phyloP scores from a whole-genome alignment of 1,140 invertebrate species.

The Heliothis subflexa region DNA sequence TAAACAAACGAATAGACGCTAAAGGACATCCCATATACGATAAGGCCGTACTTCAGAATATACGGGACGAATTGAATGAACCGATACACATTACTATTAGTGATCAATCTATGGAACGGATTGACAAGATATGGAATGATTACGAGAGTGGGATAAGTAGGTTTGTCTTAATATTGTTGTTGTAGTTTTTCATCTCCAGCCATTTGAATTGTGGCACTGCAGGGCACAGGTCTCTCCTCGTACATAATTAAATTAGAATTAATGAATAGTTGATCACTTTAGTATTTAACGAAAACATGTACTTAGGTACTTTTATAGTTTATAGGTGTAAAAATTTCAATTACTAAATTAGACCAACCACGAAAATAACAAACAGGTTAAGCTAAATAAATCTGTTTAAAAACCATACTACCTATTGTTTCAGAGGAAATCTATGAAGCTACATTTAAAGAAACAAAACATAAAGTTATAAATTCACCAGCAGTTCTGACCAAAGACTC shows the following conservation, averaged over 20 bases:
- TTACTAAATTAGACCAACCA: too few species aligned
- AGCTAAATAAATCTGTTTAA: too few species aligned
- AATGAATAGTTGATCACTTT: too few species aligned
- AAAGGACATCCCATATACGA: slow-evolving; percentile 72
- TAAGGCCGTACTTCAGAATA: slow-evolving; percentile 62
- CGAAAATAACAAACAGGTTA: too few species aligned
- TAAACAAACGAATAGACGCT: slow-evolving; percentile 67
- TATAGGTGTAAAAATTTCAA: too few species aligned
- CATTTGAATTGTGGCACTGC: too few species aligned
- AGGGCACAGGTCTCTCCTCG: too few species aligned
- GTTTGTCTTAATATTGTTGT: too few species aligned
- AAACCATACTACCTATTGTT: slow-evolving; percentile 46
- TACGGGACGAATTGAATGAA: slow-evolving; percentile 62
- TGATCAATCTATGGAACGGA: slow-evolving; percentile 64
- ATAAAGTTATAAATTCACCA: slow-evolving; percentile 47
- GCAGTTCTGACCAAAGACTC: slow-evolving; percentile 71
- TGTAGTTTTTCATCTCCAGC: too few species aligned
- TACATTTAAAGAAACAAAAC: slow-evolving; percentile 62
- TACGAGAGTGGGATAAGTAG: slow-evolving; percentile 77
- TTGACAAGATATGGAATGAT: slow-evolving; percentile 71
- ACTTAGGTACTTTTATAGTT: too few species aligned
- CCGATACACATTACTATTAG: slow-evolving; percentile 61
- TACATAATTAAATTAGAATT: too few species aligned
- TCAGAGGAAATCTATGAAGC: slow-evolving; percentile 69
- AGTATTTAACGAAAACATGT: too few species aligned